phyloP scores from a whole-genome alignment of 2,797 vertebrate species.

The Cyclura pinguis region DNA sequence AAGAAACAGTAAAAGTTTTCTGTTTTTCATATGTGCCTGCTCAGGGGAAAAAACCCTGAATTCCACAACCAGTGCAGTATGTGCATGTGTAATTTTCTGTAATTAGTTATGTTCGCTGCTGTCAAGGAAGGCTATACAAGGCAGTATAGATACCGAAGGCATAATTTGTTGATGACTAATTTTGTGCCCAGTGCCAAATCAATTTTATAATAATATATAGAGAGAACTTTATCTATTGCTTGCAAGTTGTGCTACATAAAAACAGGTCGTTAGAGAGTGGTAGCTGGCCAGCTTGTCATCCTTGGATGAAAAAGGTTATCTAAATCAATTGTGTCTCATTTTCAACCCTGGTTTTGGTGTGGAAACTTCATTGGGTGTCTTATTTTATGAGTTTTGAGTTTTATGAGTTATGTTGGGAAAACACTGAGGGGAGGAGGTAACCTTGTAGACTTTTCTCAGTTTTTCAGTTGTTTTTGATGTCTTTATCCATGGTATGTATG shows the following conservation, averaged over 20 bases:
- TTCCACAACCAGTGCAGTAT: background rate
- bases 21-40: background rate
- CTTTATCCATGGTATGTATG: background rate
- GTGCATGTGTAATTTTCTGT: background rate
- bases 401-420: background rate
- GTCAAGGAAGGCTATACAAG: too few relatives aligned
- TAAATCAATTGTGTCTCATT: too few relatives aligned
- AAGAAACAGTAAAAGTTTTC: background rate
- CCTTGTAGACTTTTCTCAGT: background rate
- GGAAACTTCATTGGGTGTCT: background rate
- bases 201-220: background rate
- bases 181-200: background rate
- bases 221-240: background rate
- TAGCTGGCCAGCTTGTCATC: too few relatives aligned
- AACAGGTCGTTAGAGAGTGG: constrained; percentile 31
- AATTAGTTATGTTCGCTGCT: too few relatives aligned
- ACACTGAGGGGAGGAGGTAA: background rate
- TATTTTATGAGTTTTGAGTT: background rate
- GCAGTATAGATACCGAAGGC: too few relatives aligned
- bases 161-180: background rate
- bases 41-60: background rate
- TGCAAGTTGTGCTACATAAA: background rate
- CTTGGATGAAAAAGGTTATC: too few relatives aligned
- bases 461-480: background rate
- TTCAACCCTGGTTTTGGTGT: too few relatives aligned